Base-by-base conservation (phyloP, 2,797 vertebrate species). In the Geotrypetes seraphini region DNA sequence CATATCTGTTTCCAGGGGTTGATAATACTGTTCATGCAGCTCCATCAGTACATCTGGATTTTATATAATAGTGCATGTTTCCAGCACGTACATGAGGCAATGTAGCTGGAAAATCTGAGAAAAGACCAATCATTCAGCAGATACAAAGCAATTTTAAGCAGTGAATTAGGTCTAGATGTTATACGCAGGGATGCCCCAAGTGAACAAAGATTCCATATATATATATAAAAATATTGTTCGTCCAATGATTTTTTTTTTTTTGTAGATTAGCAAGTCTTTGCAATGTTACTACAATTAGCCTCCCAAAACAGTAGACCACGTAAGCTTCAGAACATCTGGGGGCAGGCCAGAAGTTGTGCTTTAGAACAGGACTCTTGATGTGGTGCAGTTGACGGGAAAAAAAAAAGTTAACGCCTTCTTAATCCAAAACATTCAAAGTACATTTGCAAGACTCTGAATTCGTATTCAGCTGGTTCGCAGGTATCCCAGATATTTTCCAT, bases 41-140 rank as follows among this genome's bases (percentile, higher is more conserved):
- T 76, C 83, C 84, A 87, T 79, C 76, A 60, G 73, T 80, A 75
- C 70, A 81, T 80, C 69, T 66, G 67, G 42, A 62, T 66, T 49
- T 75, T 62, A 78, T 16, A 62, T 61, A 34, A 63, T 2, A 23
- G 53, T 29, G 53, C 21, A 60, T 12, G 55, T 26, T 73, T 57
- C 60, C 45, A 62, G 44, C 0, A 25, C 14, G 54, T 29, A 36
- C 37, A 43, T 39, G 57, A 73, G 57, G 69, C 36, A 63, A 55
- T 12, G 47, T 74, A 78, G 74, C 63, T 71, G 72, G 68, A 66
- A 63, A 53, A 64, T 57, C 31, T 33, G 41, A 40, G 28, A 60
- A 49, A 48, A 44, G 38, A 44, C 57, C 57, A 60, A 34, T 31
- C 57, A 41, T 25, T 53, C 60, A 60, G 35, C 37, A 38, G 44